phyloP scores from a whole-genome alignment of 2,797 vertebrate genomes.

The Triplophysa yarkandensis region DNA sequence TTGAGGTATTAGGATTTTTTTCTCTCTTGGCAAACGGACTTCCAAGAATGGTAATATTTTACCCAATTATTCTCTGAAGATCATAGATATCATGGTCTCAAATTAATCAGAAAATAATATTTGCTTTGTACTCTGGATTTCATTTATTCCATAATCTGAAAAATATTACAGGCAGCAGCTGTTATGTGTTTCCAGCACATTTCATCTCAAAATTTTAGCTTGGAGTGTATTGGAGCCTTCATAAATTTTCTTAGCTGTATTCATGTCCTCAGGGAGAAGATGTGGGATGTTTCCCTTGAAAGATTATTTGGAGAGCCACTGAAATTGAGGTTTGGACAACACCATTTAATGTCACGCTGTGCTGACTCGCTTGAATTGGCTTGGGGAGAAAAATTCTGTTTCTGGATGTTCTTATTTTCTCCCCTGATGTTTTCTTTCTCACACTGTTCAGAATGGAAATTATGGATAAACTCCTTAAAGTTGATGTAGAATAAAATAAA shows the following conservation, averaged over 20 bases:
- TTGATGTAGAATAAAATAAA: slow-evolving; percentile 16
- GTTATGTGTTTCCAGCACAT: not conserved
- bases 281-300: slow-evolving; percentile 33
- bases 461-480: slow-evolving; percentile 31
- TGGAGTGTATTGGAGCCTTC: not conserved
- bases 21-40: not conserved
- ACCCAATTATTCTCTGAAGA: not conserved
- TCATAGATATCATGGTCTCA: not conserved
- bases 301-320: slow-evolving; percentile 29
- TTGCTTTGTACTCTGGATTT: not conserved
- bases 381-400: slow-evolving; percentile 28
- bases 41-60: not conserved
- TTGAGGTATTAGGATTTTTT: not conserved
- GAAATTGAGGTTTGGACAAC: slow-evolving; percentile 41
- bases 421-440: slow-evolving; percentile 27
- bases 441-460: slow-evolving; percentile 19
- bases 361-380: slow-evolving; percentile 35
- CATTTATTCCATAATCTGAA: not conserved
- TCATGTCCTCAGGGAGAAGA: slow-evolving; percentile 13
- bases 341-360: slow-evolving; percentile 36
- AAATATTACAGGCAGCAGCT: not conserved
- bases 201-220: slow-evolving; percentile 3
- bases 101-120: slow-evolving; percentile 1
- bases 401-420: slow-evolving; percentile 33
- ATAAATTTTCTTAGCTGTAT: not conserved